These are phyloP conservation scores for Microtus pennsylvanicus DNA, from an alignment of 2,113 vertebrate species.

Conservation along the genomic window DNA sequence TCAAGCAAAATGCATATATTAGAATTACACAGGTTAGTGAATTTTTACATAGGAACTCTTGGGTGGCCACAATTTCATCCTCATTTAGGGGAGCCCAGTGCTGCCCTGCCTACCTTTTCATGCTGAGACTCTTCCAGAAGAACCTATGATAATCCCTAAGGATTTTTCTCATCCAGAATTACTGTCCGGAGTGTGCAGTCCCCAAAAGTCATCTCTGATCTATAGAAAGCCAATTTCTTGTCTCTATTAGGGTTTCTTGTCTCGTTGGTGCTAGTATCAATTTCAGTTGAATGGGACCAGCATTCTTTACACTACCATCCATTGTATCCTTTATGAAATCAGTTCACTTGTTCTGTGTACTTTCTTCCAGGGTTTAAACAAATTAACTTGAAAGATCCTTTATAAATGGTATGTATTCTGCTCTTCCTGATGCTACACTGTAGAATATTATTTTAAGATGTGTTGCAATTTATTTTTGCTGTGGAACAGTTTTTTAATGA, in stretches of 20 bases:
- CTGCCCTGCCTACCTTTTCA: neutral
- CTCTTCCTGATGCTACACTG: neutral
- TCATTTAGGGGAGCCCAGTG: neutral
- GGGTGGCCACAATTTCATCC: neutral
- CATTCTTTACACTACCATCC: neutral
- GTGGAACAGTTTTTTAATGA: no score
- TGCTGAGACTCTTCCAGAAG: neutral
- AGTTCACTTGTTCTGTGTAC: neutral
- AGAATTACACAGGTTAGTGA: neutral
- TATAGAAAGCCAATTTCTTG: neutral
- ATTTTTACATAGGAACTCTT: neutral
- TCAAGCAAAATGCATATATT: neutral
- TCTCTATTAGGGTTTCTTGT: neutral
- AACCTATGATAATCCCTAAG: neutral
- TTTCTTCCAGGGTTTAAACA: neutral
- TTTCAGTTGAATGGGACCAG: neutral
- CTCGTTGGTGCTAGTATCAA: neutral
- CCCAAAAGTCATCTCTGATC: fast-evolving
- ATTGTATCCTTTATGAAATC: neutral
- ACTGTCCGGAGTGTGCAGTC: neutral
- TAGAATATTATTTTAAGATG: no score
- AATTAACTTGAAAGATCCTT: neutral
- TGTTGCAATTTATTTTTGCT: no score
- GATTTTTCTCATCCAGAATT: fast-evolving
- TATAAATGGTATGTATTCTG: neutral